Base-by-base conservation (phyloP, 2,797 vertebrate genomes). In the Acipenser ruthenus region DNA sequence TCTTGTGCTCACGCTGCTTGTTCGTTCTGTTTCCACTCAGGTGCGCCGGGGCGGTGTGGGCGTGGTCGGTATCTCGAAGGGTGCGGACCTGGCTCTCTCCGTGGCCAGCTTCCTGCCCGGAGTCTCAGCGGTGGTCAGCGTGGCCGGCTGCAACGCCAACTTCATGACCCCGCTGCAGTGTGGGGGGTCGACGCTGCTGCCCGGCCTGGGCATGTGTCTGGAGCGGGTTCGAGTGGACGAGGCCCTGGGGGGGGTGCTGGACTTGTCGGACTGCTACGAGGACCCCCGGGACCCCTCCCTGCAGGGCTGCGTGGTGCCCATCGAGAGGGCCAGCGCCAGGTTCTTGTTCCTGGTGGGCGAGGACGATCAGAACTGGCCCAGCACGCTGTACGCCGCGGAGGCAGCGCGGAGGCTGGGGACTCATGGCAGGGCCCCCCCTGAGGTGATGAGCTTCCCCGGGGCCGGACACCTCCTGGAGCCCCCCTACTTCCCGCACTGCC, bases 331-430 rank as follows among this genome's bases (percentile, higher is more conserved):
- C 0, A 62, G 75, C 3, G 84, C 87, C 1, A 75, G 0, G 50
- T 91, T 95, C 71, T 79, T 95, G 18, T 91, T 95, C 63, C 78
- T 88, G 65, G 89, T 91, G 2, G 79, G 88, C 13, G 75, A 87
- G 75, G 91, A 93, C 50, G 93, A 94, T 80, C 82, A 23, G 7
- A 90, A 87, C 80, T 91, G 84, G 87, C 84, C 86, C 71, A 90
- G 87, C 68, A 75, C 76, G 9, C 53, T 68, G 0, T 90, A 74
- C 23, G 50, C 81, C 68, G 71, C 7, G 0, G 61, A 79, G 62
- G 73, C 86, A 68, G 77, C 78, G 68, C 75, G 80, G 23, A 79
- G 80, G 69, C 80, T 93, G 65, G 78, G 62, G 70, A 75, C 13
- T 6, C 63, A 78, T 0, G 83, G 88, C 51, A 85, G 70, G 63